A percentile compares a stretch with the other conserved stretches of the same genome.
Evolutionary conservation across 1,140 invertebrate species (phyloP).

Genomic region (Oedothorax gibbosus): DNA sequence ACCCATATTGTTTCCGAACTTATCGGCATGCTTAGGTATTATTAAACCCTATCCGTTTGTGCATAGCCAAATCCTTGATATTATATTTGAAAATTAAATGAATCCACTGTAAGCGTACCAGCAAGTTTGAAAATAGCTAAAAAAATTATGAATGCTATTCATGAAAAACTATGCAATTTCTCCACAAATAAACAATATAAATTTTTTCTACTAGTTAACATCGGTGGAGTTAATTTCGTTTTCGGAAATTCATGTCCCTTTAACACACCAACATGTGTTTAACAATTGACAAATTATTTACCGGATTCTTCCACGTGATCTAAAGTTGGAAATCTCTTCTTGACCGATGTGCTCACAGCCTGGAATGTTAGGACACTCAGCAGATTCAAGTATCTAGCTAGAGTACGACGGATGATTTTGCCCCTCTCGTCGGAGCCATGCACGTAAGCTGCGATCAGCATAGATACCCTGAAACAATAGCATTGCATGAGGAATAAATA

Average conservation of each 20-base stretch:
- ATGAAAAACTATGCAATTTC: too few species aligned
- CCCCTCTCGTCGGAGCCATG: constrained; percentile 82
- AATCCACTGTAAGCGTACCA: too few species aligned
- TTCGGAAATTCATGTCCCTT: not conserved
- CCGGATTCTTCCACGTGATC: constrained; percentile 87
- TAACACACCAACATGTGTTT: not conserved
- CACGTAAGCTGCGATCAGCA: constrained; percentile 73
- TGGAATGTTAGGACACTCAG: constrained; percentile 84
- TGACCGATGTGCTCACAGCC: constrained; percentile 87
- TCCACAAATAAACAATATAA: too few species aligned
- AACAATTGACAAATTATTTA: constrained; percentile 56
- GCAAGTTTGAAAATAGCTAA: too few species aligned
- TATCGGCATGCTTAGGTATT: too few species aligned
- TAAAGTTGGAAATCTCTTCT: constrained; percentile 90
- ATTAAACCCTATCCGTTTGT: too few species aligned
- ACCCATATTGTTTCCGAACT: too few species aligned
- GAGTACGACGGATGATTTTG: constrained; percentile 87
- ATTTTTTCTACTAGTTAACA: too few species aligned
- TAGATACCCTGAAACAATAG: constrained; percentile 45
- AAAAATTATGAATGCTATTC: too few species aligned
- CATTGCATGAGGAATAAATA: not conserved
- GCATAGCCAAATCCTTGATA: too few species aligned
- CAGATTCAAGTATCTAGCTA: constrained; percentile 86
- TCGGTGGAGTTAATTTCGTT: too few species aligned
- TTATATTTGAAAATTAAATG: too few species aligned